Percentiles rank a stretch among this genome's conserved stretches.
Conservation (phyloP, 2,113 vertebrate genomes). For the Nematolebias whitei region DNA sequence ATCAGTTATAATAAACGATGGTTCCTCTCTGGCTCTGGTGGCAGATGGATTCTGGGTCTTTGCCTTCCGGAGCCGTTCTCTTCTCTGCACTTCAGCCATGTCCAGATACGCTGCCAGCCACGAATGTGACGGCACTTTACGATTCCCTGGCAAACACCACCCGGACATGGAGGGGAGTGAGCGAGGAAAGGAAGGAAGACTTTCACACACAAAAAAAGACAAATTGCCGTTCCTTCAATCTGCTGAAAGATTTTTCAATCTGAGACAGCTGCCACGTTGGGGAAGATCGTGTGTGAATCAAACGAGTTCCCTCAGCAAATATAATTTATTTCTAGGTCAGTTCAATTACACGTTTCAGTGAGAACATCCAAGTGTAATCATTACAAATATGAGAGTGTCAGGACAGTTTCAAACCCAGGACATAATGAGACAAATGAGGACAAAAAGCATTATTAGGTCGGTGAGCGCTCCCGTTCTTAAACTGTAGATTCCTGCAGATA, state of each 20-base stretch:
- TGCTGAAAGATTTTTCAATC: conserved; percentile 29
- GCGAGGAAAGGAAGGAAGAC: conserved; percentile 22
- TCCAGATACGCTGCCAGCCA: conserved; percentile 51
- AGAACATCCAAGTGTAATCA: conserved; percentile 1
- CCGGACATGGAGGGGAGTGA: conserved; percentile 4
- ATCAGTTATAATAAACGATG: conserved; percentile 61
- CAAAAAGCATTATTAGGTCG: conserved; percentile 14
- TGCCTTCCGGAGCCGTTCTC: conserved; percentile 38
- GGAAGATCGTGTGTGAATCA: no score
- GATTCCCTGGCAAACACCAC: conserved; percentile 22
- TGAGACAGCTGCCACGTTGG: not conserved
- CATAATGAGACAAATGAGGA: conserved; percentile 24
- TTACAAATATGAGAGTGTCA: not conserved
- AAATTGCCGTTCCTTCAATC: conserved; percentile 14
- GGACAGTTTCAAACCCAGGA: conserved; percentile 9
- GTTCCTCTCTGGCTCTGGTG: conserved; percentile 37
- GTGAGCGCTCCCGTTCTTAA: conserved; percentile 15
- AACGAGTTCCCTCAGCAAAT: no score
- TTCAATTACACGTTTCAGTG: conserved; percentile 15
- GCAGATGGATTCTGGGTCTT: conserved; percentile 57
- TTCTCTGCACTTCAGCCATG: conserved; percentile 34
- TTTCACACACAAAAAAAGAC: conserved; percentile 8
- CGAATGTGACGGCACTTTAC: conserved; percentile 52
- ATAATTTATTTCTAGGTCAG: conserved; percentile 33
- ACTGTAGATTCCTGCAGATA: conserved; percentile 41